Evolutionary conservation across 2,113 vertebrate genomes (phyloP).

Genomic region (Oplegnathus fasciatus): DNA sequence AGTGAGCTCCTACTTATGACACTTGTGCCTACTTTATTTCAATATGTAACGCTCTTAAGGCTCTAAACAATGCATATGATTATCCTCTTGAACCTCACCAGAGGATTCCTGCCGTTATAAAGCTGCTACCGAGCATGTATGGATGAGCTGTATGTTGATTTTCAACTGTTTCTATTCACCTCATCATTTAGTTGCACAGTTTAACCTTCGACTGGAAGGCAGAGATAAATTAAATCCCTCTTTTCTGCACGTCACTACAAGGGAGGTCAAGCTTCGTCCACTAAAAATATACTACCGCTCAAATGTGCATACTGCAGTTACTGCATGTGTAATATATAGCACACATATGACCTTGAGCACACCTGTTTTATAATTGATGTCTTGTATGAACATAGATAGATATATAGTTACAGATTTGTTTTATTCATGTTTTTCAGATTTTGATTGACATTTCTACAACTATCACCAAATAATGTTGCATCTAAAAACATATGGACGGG

Average conservation of each 20-base stretch:
- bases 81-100: background rate
- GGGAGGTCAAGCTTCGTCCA: background rate
- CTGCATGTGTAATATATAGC: background rate
- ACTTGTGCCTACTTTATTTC: conserved; percentile 21
- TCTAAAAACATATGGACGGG: background rate
- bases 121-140: background rate
- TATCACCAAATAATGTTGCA: background rate
- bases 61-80: conserved; percentile 1
- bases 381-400: background rate
- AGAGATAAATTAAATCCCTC: conserved; percentile 13
- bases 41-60: conserved; percentile 13
- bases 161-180: background rate
- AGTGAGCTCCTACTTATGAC: background rate
- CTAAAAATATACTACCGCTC: conserved; percentile 14
- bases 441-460: background rate
- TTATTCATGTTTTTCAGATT: background rate
- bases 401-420: background rate
- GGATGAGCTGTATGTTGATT: conserved; percentile 3
- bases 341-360: conserved; percentile 5
- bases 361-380: background rate
- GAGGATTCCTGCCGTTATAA: conserved; percentile 4
- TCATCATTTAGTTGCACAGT: background rate
- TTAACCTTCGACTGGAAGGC: conserved; percentile 8
- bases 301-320: background rate
- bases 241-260: background rate